These are phyloP conservation scores for Menura novaehollandiae DNA, from an alignment of 2,113 vertebrate genomes.

Conservation along the genomic window DNA sequence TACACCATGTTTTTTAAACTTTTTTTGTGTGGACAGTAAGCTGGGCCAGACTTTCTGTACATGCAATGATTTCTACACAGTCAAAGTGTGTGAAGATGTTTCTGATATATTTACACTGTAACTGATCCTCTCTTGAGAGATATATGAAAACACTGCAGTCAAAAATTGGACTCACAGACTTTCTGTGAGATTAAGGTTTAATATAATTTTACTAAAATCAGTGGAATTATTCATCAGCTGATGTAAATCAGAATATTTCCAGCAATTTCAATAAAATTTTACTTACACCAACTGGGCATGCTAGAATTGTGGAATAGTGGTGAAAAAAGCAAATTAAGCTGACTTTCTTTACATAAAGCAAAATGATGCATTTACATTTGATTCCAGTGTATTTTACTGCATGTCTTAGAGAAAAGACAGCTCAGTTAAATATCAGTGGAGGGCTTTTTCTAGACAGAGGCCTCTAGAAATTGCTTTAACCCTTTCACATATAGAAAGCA, in stretches of 20 bases:
- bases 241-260: background rate
- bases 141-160: background rate
- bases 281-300: background rate
- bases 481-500: slow-evolving; percentile 65
- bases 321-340: background rate
- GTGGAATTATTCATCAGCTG: background rate
- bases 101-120: background rate
- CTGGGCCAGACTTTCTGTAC: background rate
- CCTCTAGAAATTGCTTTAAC: slow-evolving; percentile 68
- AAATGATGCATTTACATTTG: slow-evolving; percentile 27
- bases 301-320: background rate
- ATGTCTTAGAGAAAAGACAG: slow-evolving; percentile 37
- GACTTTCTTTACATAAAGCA: slow-evolving; percentile 32
- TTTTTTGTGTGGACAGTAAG: background rate
- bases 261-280: background rate
- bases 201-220: background rate
- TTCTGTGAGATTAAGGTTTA: background rate
- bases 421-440: slow-evolving; percentile 65
- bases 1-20: background rate
- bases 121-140: background rate
- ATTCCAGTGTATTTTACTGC: slow-evolving; percentile 22
- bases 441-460: slow-evolving; percentile 43
- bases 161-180: background rate
- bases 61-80: background rate
- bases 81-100: background rate